These are phyloP conservation scores for Orthonychiurus folsomi DNA, from an alignment of 2,888 invertebrate species.

Conservation along the genomic window DNA sequence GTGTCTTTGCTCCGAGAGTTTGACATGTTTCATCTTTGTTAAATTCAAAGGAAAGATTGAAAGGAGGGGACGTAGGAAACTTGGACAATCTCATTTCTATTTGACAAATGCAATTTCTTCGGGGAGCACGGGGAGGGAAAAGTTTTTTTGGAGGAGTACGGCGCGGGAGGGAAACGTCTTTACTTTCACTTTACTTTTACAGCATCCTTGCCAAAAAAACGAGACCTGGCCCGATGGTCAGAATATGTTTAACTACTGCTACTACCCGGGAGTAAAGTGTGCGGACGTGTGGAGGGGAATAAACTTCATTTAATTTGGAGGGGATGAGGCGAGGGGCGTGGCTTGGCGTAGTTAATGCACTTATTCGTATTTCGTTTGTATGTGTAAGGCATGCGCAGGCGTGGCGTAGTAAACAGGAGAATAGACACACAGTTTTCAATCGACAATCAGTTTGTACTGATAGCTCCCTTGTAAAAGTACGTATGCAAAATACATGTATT, in stretches of 20 bases:
- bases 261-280: background rate
- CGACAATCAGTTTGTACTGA: too few species aligned
- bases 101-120: slow-evolving; percentile 40
- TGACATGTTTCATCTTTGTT: slow-evolving; percentile 12
- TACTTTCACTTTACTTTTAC: background rate
- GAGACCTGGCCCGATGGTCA: background rate
- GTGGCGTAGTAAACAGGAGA: too few species aligned
- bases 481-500: too few species aligned
- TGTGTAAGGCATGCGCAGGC: too few species aligned
- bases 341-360: too few species aligned
- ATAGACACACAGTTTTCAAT: too few species aligned
- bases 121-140: slow-evolving; percentile 27
- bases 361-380: too few species aligned
- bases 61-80: slow-evolving; percentile 20
- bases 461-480: too few species aligned
- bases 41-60: slow-evolving; percentile 6
- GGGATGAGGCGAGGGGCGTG: too few species aligned
- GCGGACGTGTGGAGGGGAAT: background rate
- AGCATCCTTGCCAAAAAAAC: background rate
- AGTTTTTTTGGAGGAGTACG: too few species aligned
- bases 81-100: slow-evolving; percentile 38
- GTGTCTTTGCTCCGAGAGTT: slow-evolving; percentile 9
- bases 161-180: too few species aligned
- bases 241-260: too few species aligned
- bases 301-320: background rate